phyloP scores from a whole-genome alignment of 2,888 invertebrate genomes.

The Morpho helenor region DNA sequence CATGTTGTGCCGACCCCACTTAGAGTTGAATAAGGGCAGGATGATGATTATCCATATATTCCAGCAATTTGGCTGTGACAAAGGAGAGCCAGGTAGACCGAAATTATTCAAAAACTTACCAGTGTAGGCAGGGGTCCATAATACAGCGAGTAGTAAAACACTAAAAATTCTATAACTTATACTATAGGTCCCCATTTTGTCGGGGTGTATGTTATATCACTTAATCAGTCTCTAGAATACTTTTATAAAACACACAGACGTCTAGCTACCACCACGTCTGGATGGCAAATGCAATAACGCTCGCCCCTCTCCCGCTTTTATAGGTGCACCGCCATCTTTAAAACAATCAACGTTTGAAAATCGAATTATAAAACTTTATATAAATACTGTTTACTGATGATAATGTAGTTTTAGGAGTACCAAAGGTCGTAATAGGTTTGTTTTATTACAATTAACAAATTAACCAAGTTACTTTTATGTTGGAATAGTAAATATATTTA shows the following conservation, averaged over 20 bases:
- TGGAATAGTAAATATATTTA: too few species aligned
- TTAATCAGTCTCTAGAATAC: slow-evolving; percentile 56
- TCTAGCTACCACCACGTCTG: slow-evolving; percentile 47
- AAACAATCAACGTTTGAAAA: slow-evolving; percentile 31
- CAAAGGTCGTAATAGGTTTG: slow-evolving; percentile 21
- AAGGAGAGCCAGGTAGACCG: too few species aligned
- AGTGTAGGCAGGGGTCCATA: slow-evolving; percentile 61
- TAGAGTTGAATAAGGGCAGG: too few species aligned
- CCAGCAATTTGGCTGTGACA: too few species aligned
- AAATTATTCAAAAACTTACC: slow-evolving; percentile 46
- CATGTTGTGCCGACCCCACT: too few species aligned
- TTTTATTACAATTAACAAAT: background rate
- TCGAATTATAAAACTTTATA: slow-evolving; percentile 23
- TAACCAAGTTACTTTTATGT: too few species aligned
- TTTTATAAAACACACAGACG: slow-evolving; percentile 49
- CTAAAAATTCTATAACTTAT: slow-evolving; percentile 55
- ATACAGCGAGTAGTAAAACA: slow-evolving; percentile 64
- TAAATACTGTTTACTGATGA: slow-evolving; percentile 16
- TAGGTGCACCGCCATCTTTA: slow-evolving; percentile 39
- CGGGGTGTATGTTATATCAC: slow-evolving; percentile 48
- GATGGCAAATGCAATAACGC: slow-evolving; percentile 57
- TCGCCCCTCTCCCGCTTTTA: slow-evolving; percentile 41
- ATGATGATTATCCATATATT: too few species aligned
- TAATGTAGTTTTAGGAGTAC: slow-evolving; percentile 14
- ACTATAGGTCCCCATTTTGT: slow-evolving; percentile 63